Base-by-base conservation (phyloP, 2,113 vertebrate genomes). In the Argyrosomus japonicus region DNA sequence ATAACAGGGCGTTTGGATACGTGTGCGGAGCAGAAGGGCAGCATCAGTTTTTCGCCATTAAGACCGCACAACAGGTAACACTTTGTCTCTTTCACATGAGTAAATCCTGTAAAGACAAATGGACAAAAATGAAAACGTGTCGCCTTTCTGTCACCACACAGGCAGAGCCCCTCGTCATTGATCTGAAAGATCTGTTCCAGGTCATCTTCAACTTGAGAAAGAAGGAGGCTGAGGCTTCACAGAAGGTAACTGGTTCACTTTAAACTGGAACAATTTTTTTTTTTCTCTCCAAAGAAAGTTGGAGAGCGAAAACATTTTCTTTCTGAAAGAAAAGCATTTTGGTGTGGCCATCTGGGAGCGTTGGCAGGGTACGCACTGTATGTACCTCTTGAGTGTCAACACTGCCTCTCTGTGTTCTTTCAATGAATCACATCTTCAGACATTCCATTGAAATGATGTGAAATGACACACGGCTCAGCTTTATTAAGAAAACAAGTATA, bases 41-140 rank as follows among this genome's bases (percentile, higher is more conserved):
- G 73, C 98, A 99, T 75, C 98, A 99, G 57, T 99, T 99, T 92
- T 98, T 99, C 88, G 98, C 98, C 75, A 97, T 99, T 81, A 99
- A 99, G 94, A 99, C 98, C 2, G 94, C 95, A 45, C 98, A 99
- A 40, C 98, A 98, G 97, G 98, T 99, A 92, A 70, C 25, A 1
- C 17, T 9, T 8, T 4, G 1, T 21, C 23, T 54, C 14, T 43
- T 11, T 25, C 13, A 12, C 25, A 40, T 4, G 57, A 2, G 18
- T 12, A 50, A 43, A 68, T 23, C 67, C 48, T 1, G 43, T 5
- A 40, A 53, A 63, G 32, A 2, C 6, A 2, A 18, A 43, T 6
- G 2, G 10, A 40, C 15, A 47, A 27, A 7, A 32, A 15, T 67
- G 10, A 7, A 6, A 14, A 19, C 11, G 23, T 63, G 29, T 6